These are phyloP conservation scores for Zoanthus solanderi DNA, from an alignment of 92 coral and sea anemone genomes.

Conservation along the genomic window DNA sequence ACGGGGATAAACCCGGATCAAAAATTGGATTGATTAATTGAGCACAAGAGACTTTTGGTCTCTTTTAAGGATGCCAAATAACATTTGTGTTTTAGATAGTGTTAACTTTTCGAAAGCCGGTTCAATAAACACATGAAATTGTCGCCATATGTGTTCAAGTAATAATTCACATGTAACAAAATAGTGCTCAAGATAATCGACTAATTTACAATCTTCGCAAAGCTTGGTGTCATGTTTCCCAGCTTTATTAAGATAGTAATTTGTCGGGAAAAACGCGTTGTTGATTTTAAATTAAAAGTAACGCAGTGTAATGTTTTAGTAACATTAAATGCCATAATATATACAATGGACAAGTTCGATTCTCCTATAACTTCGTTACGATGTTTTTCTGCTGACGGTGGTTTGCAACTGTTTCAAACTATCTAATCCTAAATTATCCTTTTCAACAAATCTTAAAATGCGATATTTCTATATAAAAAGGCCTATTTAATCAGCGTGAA, in stretches of 20 bases:
- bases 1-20: too few relatives aligned
- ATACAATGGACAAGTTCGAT: background rate
- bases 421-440: too few relatives aligned
- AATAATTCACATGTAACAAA: too few relatives aligned
- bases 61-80: too few relatives aligned
- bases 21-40: too few relatives aligned
- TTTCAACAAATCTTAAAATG: too few relatives aligned
- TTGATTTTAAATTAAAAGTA: background rate
- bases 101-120: background rate
- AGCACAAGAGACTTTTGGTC: too few relatives aligned
- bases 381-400: slow-evolving; percentile 16
- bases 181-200: too few relatives aligned
- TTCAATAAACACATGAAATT: background rate
- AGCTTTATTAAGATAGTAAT: background rate
- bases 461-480: too few relatives aligned
- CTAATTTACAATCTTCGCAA: background rate
- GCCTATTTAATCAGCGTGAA: too few relatives aligned
- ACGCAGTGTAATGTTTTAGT: background rate
- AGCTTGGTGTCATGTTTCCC: slow-evolving; percentile 6
- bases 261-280: background rate
- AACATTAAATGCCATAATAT: background rate
- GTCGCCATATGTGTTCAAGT: background rate
- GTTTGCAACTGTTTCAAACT: background rate
- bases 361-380: background rate
- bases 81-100: too few relatives aligned